Evolutionary conservation across 2,113 vertebrate species (phyloP).

Genomic region (Tragelaphus scriptus): DNA sequence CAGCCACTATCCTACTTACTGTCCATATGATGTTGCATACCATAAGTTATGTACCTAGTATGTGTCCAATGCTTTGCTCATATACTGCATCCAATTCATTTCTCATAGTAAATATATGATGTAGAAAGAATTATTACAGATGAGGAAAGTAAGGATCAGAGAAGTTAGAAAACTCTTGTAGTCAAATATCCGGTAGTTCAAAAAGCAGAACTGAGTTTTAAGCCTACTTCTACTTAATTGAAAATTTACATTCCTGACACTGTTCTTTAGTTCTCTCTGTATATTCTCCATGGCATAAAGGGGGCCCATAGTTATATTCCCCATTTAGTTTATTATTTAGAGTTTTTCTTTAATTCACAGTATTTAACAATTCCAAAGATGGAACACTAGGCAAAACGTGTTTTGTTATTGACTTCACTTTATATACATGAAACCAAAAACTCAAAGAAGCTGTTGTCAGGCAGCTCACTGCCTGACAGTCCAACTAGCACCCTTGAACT

Average conservation of each 20-base stretch:
- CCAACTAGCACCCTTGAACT: neutral
- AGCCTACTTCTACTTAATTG: neutral
- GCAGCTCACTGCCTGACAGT: neutral
- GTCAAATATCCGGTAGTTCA: neutral
- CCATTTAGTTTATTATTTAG: neutral
- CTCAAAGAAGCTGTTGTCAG: neutral
- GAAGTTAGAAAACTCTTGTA: neutral
- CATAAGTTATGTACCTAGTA: neutral
- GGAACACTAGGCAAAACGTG: rapidly evolving
- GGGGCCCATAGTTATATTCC: neutral
- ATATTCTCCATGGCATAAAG: neutral
- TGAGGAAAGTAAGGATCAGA: neutral
- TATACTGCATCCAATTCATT: neutral
- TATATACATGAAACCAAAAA: neutral
- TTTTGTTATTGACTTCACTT: neutral
- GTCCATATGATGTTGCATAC: neutral
- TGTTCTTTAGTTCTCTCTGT: neutral
- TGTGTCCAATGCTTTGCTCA: neutral
- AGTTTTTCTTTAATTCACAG: neutral
- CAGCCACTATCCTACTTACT: neutral
- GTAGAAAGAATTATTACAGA: neutral
- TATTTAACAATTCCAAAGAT: neutral
- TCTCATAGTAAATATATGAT: neutral
- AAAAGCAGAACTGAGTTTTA: neutral
- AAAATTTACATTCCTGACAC: neutral